Evolutionary conservation across 2,888 invertebrate genomes (phyloP), one percentile per base, ranked within the genome.

Genomic region (Hedychridium roseum): DNA sequence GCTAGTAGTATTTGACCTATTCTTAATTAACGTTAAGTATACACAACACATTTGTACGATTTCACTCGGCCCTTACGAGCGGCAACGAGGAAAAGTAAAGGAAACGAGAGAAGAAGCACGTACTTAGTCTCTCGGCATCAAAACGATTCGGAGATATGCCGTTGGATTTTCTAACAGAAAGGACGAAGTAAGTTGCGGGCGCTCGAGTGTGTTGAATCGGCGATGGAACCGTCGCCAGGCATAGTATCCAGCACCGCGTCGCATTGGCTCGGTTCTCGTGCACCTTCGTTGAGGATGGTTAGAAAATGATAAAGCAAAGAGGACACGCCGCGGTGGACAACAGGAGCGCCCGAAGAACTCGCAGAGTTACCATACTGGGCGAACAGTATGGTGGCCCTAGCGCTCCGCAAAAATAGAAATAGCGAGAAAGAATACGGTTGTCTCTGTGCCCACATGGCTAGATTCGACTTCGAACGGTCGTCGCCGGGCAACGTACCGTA

Each of bases 31-130:
- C 68, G 70, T 74, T 75, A 76, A 76, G 73, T 77, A 77, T 78
- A 77, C 75, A 76, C 77, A 78, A 76, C 74, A 77, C 71, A 76
- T 78, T 78, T 77, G 78, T 78, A 78, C 78, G 77, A 76, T 74
- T 74, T 76, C 71, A 69, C 74, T 77, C 73, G 68, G 66, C 66
- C 66, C 59, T 70, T 67, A 63, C 64, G 59, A 69, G 57, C 65
- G 70, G 67, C 66, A 63, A 64, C 65, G 65, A 73, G 66, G 68
- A 67, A 68, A 61, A 49, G 50, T 58, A 53, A 46, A 53, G 50
- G 57, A 47, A 53, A 56, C 50, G 52, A 57, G 48, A 52, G 28
- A 40, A 39, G 41, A 43, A 26, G 40, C 43, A 45, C 27, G 43
- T 31, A n/a, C n/a, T n/a, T n/a, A n/a, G n/a, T n/a, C n/a, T n/a